Evolutionary conservation across 1,140 invertebrate genomes (phyloP).

Genomic region (Archivesica marissinica): DNA sequence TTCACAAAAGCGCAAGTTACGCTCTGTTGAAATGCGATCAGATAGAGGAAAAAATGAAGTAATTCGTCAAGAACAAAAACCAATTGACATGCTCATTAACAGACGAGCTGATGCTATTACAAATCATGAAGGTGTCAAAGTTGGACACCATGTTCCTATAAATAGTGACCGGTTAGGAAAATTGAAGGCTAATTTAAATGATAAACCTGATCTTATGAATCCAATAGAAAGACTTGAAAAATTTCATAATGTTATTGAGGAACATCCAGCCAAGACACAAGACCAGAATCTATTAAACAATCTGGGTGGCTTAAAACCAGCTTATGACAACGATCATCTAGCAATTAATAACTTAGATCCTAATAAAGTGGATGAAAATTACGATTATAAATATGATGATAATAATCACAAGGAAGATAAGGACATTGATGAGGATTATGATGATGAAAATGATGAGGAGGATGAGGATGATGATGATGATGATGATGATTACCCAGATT

Average conservation of each 20-base stretch:
- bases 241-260: constrained; percentile 31
- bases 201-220: not conserved
- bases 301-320: not conserved
- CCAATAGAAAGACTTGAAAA: constrained; percentile 10
- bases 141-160: not conserved
- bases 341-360: constrained; percentile 47
- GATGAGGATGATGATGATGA: constrained; percentile 62
- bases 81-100: not conserved
- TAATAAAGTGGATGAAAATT: constrained; percentile 59
- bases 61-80: not conserved
- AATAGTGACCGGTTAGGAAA: constrained; percentile 39
- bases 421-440: constrained; percentile 38
- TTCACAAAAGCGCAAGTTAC: constrained; percentile 28
- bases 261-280: not conserved
- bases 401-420: constrained; percentile 25
- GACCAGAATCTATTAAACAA: not conserved
- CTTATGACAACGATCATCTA: not conserved
- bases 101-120: not conserved
- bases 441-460: constrained; percentile 61
- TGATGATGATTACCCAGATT: constrained; percentile 57
- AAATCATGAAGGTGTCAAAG: not conserved
- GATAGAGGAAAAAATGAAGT: not conserved
- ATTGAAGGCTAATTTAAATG: constrained; percentile 20
- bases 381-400: constrained; percentile 64
- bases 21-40: not conserved